Conservation (phyloP, 1,140 invertebrate species). For the Bombus confusus region DNA sequence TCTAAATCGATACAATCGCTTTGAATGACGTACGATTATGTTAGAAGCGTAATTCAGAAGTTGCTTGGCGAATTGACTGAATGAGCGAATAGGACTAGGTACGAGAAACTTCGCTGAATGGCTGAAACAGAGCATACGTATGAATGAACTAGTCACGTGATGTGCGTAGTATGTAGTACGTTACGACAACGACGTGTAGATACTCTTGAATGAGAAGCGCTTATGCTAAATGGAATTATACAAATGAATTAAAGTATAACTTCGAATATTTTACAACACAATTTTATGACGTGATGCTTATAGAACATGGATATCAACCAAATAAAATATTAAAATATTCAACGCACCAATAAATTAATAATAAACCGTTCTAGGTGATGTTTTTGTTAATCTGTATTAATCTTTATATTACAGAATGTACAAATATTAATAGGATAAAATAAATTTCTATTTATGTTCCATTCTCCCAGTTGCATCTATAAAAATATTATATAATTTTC, state of each 20-base stretch:
- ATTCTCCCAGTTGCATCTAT: no score
- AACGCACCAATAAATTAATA: background rate
- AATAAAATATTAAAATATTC: background rate
- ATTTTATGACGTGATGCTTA: no score
- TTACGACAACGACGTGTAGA: constrained; percentile 1
- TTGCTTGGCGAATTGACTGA: constrained; percentile 50
- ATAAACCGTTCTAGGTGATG: background rate
- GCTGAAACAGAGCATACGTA: constrained; percentile 26
- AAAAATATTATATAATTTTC: no score
- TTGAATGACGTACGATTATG: constrained; percentile 10
- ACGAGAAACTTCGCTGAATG: constrained; percentile 26
- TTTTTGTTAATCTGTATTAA: no score
- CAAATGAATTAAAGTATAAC: no score
- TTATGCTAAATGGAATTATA: background rate
- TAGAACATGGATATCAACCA: background rate
- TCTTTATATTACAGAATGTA: background rate
- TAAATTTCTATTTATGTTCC: no score
- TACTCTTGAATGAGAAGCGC: constrained; percentile 8
- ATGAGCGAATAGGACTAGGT: constrained; percentile 52
- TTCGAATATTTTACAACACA: no score
- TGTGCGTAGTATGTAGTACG: constrained; percentile 47
- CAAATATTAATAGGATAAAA: background rate
- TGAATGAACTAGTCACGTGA: constrained; percentile 72
- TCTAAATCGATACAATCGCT: constrained; percentile 15
- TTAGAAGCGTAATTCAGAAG: constrained; percentile 44